Percentiles rank a stretch among this genome's conserved stretches.
Evolutionary conservation across 2,888 invertebrate species (phyloP).

Genomic region (Globia sparganii): DNA sequence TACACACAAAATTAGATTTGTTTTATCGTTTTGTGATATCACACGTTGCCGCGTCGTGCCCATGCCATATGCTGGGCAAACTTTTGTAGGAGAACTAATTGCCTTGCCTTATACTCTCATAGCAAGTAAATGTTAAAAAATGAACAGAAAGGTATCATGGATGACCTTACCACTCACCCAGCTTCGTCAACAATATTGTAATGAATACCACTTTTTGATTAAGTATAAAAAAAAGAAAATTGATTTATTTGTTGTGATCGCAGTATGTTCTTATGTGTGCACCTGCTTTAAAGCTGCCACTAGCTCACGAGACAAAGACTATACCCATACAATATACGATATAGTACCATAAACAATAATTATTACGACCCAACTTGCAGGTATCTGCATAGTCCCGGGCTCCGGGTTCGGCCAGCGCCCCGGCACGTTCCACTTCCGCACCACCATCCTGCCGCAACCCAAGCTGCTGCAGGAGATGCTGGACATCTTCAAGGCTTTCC

Average conservation of each 20-base stretch:
- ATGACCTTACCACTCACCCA: no score
- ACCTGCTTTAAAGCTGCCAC: neutral
- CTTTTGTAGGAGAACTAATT: neutral
- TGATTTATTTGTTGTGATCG: neutral
- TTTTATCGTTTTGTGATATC: neutral
- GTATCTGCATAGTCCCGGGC: conserved; percentile 98
- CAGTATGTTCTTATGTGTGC: neutral
- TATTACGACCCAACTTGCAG: conserved; percentile 80
- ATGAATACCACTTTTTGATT: neutral
- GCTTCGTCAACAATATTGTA: neutral
- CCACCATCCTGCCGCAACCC: conserved; percentile 98
- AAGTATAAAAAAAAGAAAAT: neutral
- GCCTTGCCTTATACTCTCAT: neutral
- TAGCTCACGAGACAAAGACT: neutral
- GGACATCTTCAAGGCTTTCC: conserved; percentile 95
- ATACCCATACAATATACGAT: neutral
- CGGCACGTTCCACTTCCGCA: conserved; percentile 98
- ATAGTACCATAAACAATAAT: neutral
- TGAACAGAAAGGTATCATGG: neutral
- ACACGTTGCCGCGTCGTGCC: no score
- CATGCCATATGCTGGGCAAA: neutral
- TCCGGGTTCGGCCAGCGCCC: conserved; percentile 98
- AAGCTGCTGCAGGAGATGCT: conserved; percentile 95
- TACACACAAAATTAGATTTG: neutral
- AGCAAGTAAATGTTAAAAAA: neutral